Base-by-base conservation (phyloP, 2,113 vertebrate genomes). In the Leucoraja erinaceus region DNA sequence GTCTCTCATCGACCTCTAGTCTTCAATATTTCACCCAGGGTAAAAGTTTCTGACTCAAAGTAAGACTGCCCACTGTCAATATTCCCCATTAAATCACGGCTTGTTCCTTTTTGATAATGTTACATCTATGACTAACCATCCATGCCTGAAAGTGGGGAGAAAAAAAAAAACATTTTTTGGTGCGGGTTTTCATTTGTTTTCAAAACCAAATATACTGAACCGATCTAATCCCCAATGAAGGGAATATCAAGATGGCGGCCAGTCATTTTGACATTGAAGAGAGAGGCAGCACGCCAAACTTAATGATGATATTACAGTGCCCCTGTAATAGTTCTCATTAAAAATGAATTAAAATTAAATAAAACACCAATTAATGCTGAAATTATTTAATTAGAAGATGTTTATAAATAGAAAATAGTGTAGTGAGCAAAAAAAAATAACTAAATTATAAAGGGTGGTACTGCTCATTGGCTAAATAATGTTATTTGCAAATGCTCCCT, bases 331-430 rank as follows among this genome's bases (percentile, higher is more conserved):
- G 28, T 31, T 2, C 83, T 88, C 83, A 88, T 88, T 88, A 88
- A 88, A 88, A 88, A 31, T 63, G n/a, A 66, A 88, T 88, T 88
- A 88, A 88, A 88, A 88, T 63, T 88, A 88, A 88, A 63, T 88
- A 88, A 88, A 66, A 88, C 12, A 14, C 59, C 59, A 88, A 88
- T 88, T 88, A 88, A 88, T 88, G 61, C 12, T 88, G n/a, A 88
- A 63, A 63, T 16, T 63, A 88, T 31, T 63, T 63, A 88, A 88
- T 63, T 88, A n/a, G n/a, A 88, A 31, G 59, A 86, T 86, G 63
- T 63, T 88, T 31, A 47, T 88, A 88, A 88, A 63, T 31, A 88
- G 59, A 66, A 88, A n/a, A 11, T 18, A 61, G 5, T 66, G 12
- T 9, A 6, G 6, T 88, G 59, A 28, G 59, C 12, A n/a, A 61